A percentile compares a stretch with the other conserved stretches of the same genome.
Evolutionary conservation across 2,797 vertebrate species (phyloP).

Genomic region (Phoeniculus purpureus): DNA sequence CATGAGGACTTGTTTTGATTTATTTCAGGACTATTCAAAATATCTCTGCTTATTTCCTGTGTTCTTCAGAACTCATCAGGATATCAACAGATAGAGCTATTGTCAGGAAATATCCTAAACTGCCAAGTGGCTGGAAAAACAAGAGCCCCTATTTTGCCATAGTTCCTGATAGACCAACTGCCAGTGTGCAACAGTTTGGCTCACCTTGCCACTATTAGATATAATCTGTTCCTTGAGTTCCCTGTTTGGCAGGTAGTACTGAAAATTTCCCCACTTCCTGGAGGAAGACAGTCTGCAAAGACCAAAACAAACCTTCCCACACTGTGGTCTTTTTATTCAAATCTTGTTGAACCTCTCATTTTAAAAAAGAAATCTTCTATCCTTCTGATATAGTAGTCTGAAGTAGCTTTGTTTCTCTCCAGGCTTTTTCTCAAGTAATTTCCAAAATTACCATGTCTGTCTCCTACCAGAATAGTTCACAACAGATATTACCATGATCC

Average conservation of each 20-base stretch:
- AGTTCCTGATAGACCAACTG: background rate
- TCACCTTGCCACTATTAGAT: background rate
- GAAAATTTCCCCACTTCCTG: background rate
- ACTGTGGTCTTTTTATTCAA: background rate
- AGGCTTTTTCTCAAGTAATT: background rate
- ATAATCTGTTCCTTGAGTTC: background rate
- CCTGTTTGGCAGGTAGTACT: background rate
- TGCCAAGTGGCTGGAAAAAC: constrained; percentile 39
- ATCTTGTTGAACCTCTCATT: background rate
- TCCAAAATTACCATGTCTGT: background rate
- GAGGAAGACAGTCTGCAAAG: background rate
- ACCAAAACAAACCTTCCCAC: background rate
- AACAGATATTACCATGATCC: background rate
- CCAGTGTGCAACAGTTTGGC: background rate
- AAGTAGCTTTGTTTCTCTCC: background rate
- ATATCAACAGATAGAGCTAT: background rate
- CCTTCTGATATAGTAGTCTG: background rate
- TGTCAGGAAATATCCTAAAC: constrained; percentile 1
- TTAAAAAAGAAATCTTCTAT: background rate
- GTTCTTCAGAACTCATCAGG: constrained; percentile 28
- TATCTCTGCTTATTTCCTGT: constrained; percentile 14
- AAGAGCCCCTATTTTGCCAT: background rate
- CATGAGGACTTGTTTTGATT: background rate
- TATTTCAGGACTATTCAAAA: constrained; percentile 36
- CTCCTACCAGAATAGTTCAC: background rate